Evolutionary conservation across 2,113 vertebrate genomes (phyloP).

Genomic region (Oncorhynchus nerka): DNA sequence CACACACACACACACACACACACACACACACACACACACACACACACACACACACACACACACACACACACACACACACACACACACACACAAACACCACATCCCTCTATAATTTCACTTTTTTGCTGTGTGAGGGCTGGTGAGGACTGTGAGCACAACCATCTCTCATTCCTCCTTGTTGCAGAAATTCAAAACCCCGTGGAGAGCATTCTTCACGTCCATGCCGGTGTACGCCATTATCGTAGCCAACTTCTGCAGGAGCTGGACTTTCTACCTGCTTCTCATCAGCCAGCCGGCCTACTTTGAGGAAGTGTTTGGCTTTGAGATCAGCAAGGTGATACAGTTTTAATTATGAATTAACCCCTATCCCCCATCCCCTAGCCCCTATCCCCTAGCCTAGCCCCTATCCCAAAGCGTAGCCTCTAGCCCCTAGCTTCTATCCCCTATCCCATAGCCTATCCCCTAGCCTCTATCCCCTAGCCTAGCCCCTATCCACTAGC

Average conservation of each 20-base stretch:
- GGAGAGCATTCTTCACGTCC: slow-evolving; percentile 90
- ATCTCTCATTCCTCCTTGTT: slow-evolving; percentile 40
- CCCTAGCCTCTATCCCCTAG: too few species aligned
- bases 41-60: neutral
- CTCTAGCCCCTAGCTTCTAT: too few species aligned
- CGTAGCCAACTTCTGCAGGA: slow-evolving; percentile 92
- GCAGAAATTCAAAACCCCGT: slow-evolving; percentile 91
- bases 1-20: neutral
- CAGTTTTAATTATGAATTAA: neutral
- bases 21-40: neutral
- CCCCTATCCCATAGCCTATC: too few species aligned
- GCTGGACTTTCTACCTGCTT: slow-evolving; percentile 93
- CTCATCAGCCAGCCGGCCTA: slow-evolving; percentile 93
- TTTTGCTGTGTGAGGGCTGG: neutral
- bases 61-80: neutral
- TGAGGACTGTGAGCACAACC: slow-evolving; percentile 2
- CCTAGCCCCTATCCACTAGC: too few species aligned
- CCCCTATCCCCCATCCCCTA: too few species aligned
- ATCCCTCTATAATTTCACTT: neutral
- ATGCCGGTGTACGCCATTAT: slow-evolving; percentile 95
- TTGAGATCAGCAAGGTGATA: slow-evolving; percentile 91
- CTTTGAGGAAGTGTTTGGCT: slow-evolving; percentile 91
- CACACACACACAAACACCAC: too few species aligned
- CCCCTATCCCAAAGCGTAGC: too few species aligned
- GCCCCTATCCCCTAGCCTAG: too few species aligned